Percentiles rank a stretch among this genome's conserved stretches.
phyloP scores from a whole-genome alignment of 2,888 invertebrate species.

The Standfussiana lucernea region DNA sequence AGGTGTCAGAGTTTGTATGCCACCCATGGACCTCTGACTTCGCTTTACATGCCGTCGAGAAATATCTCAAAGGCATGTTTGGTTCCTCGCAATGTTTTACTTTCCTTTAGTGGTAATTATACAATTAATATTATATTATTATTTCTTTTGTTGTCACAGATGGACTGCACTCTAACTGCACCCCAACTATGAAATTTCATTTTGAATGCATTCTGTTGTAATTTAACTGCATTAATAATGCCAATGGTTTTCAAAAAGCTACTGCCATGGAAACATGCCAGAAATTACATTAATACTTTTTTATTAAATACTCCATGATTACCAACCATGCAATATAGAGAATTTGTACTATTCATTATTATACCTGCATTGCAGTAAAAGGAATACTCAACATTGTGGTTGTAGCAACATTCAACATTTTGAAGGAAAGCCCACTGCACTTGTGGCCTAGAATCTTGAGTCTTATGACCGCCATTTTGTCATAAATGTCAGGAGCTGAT shows the following conservation, averaged over 20 bases:
- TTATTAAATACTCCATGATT: neutral
- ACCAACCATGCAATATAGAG: neutral
- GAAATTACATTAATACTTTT: neutral
- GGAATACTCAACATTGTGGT: neutral
- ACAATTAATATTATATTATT: too few species aligned
- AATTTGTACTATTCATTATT: neutral
- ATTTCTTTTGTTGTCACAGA: neutral
- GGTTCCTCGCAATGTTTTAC: too few species aligned
- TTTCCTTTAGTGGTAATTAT: too few species aligned
- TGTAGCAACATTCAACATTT: neutral
- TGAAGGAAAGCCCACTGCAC: neutral
- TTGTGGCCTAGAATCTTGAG: neutral
- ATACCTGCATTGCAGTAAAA: conserved; percentile 31
- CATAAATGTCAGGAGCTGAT: neutral
- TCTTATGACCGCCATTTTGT: neutral
- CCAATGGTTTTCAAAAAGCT: neutral
- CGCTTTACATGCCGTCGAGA: too few species aligned
- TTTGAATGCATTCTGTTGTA: neutral
- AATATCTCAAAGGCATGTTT: too few species aligned
- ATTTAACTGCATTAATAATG: neutral
- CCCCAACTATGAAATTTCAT: neutral
- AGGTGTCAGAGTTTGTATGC: too few species aligned
- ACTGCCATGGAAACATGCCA: conserved; percentile 3
- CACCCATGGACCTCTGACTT: too few species aligned
- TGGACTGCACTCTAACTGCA: neutral